Conservation (phyloP, 2,113 vertebrate species). For the Agelaius tricolor region DNA sequence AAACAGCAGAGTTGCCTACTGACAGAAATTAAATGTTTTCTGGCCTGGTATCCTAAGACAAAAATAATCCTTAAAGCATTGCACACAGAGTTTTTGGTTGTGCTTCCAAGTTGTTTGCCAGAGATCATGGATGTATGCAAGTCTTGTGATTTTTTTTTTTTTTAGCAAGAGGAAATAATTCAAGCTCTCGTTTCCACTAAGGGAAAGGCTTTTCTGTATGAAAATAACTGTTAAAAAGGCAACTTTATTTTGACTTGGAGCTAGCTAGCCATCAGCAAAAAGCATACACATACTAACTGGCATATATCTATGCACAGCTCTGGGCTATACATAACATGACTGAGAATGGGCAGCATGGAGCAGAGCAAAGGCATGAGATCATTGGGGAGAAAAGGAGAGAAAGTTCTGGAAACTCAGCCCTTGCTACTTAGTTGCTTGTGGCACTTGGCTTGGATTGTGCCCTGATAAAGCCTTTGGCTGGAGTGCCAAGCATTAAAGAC, state of each 20-base stretch:
- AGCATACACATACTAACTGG: rapidly evolving
- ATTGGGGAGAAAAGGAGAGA: not conserved
- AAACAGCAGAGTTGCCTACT: not conserved
- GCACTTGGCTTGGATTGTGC: not conserved
- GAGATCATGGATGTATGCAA: rapidly evolving
- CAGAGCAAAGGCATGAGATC: not conserved
- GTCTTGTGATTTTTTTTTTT: not conserved
- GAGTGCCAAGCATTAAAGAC: not conserved
- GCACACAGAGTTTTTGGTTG: rapidly evolving
- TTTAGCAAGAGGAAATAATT: not conserved
- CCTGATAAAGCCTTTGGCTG: not conserved
- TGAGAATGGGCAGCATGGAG: not conserved
- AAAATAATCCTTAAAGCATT: not conserved
- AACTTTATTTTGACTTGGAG: not conserved
- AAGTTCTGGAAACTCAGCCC: not conserved
- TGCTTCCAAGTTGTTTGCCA: not conserved
- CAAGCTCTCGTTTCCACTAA: not conserved
- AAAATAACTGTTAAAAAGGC: not conserved
- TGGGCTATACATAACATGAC: rapidly evolving
- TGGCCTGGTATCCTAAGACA: not conserved
- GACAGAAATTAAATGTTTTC: not conserved
- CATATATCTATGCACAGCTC: rapidly evolving
- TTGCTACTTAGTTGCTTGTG: not conserved
- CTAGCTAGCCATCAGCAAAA: not conserved
- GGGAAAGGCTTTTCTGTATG: not conserved